Base-by-base conservation (phyloP, 2,888 invertebrate species). In the Adineta ricciae region DNA sequence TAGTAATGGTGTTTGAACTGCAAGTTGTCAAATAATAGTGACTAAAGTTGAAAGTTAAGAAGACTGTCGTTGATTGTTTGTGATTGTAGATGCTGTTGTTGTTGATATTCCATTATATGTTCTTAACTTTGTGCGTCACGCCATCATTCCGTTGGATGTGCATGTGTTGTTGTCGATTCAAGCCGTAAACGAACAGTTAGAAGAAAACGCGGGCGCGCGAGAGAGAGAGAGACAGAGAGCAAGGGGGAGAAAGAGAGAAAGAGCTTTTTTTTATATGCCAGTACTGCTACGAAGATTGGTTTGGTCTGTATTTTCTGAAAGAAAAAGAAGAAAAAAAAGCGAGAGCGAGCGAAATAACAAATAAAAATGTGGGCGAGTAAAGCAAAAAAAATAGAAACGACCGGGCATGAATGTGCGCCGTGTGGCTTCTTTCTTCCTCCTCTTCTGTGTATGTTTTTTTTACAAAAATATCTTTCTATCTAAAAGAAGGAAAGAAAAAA, bases 211-310 rank as follows among this genome's bases (percentile, higher is more conserved):
- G 27, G 19, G 32, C 2, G 27, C 27, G 64, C 27, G 32, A 64
- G 64, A 64, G 64, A 64, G 4, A 8, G 64, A 8, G 16, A 64
- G 64, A n/a, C 11, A 64, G 32, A 27, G 64, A 32, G 11, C n/a
- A 11, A 50, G 50, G 19, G 27, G 27, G 56, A 56, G 64, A 64
- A 64, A 27, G 16, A 27, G 64, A 32, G 32, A 52, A 52, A 32
- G 64, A 64, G 64, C 64, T 64, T 64, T 64, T 50, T n/a, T 52
- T 64, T 64, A 64, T 14, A 36, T 64, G 64, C 64, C 64, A 64
- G 32, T 32, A n/a, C 64, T 32, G 16, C 32, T 36, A 64, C 64
- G 32, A 64, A 64, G 64, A 27, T 64, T 64, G 64, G 64, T 36
- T 64, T 64, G 32, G 19, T 16, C 64, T 64, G 32, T 64, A 64